Conservation (phyloP, 2,113 vertebrate genomes). For the Sander lucioperca region DNA sequence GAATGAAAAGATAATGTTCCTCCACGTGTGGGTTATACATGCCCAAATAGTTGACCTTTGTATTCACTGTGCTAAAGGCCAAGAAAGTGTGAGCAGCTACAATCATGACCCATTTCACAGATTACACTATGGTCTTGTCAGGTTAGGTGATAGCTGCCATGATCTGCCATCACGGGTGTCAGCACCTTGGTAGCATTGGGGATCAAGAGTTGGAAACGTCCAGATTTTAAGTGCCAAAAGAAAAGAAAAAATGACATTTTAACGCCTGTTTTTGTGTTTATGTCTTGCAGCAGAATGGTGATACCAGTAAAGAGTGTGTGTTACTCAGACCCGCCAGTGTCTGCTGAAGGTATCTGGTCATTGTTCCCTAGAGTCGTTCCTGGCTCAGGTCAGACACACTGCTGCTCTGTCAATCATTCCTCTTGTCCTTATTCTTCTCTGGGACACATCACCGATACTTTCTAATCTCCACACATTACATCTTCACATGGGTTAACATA, state of each 20-base stretch:
- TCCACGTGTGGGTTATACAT: constrained; percentile 46
- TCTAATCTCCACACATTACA: constrained; percentile 35
- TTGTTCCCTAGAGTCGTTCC: constrained; percentile 68
- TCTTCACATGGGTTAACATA: constrained; percentile 54
- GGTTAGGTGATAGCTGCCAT: constrained; percentile 26
- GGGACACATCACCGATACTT: constrained; percentile 56
- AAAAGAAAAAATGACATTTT: not conserved
- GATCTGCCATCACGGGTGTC: constrained; percentile 3
- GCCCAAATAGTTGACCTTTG: constrained; percentile 79
- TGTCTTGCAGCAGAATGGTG: not conserved
- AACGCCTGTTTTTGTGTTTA: constrained; percentile 1
- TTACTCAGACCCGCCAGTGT: not conserved
- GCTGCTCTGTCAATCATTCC: constrained; percentile 64
- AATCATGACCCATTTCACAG: constrained; percentile 54
- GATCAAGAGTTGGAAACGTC: not conserved
- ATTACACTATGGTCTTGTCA: constrained; percentile 43
- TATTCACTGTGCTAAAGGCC: constrained; percentile 75
- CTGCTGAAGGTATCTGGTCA: constrained; percentile 51
- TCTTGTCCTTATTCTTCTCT: constrained; percentile 56
- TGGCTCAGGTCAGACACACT: constrained; percentile 75
- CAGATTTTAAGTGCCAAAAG: not conserved
- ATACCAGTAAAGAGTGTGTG: not conserved
- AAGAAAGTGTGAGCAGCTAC: constrained; percentile 52
- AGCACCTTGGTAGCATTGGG: not conserved
- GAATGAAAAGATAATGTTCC: constrained; percentile 51